Base-by-base conservation (phyloP, 2,113 vertebrate genomes). In the Microcebus murinus region DNA sequence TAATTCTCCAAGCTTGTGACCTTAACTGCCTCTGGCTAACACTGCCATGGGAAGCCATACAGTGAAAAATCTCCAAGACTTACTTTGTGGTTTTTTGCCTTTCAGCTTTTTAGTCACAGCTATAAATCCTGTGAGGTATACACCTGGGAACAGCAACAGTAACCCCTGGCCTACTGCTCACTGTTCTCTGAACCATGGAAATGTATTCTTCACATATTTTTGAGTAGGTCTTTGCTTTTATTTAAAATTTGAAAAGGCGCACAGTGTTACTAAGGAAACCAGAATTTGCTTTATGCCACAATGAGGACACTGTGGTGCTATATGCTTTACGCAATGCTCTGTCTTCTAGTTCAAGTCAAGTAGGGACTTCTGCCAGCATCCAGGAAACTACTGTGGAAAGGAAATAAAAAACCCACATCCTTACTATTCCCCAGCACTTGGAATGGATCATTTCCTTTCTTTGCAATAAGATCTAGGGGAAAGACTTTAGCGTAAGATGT, bases 1-100 rank as follows among this genome's bases (percentile, higher is more conserved):
- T 29, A 71, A 85, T 91, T 80, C 93, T 92, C 21, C 31, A 84
- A 70, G 83, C 39, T 65, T 39, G 4, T 87, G 81, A 90, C 90
- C 93, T 93, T 77, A 71, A 59, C 48, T 65, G 94, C 79, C 91
- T 80, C 76, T 2, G 2, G 52, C 63, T 87, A 45, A 89, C 68
- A 12, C n/a, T 83, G 93, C 76, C 67, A 61, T 12, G 2, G 8
- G 23, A 87, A 80, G 39, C 67, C 80, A 50, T 34, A 34, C 13
- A 20, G 21, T 23, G 55, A 96, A 68, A 89, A 73, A 29, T 52
- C 48, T 85, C 87, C 39, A 52, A 73, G 25, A 10, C 18, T 80
- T 48, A 21, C 17, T 68, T 23, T 67, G 80, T 86, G 57, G 3
- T 88, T 77, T 84, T 88, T 73, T 65, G 63, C n/a, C 50, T 93